Base-by-base conservation (phyloP, 30 jellyfish, hydroid and myxozoan genomes). In the Cassiopea andromeda region DNA sequence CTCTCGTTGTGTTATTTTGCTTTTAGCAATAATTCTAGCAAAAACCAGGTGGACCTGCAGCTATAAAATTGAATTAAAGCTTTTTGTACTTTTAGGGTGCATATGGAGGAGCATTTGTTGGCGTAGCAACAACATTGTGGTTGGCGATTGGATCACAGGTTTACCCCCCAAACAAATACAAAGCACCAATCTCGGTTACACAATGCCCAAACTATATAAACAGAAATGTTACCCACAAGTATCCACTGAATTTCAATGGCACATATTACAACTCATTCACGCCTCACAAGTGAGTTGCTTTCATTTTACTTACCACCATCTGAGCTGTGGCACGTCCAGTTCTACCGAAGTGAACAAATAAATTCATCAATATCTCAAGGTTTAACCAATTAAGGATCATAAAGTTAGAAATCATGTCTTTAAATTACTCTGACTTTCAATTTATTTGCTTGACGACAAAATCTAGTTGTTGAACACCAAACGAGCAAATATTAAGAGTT, bases 101-200 rank as follows among this genome's bases (percentile, higher is more conserved):
- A 1, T 95, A 90, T 77, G 10, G 87, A 59, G 99, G 99, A 14
- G 96, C 92, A 46, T 69, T 95, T 14, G 93, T 90, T 44, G 99
- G 99, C 0, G 96, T 90, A 58, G 73, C 91, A 5, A 74, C 97
- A 43, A 95, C 99, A 18, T 86, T 95, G 14, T 95, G 99, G 99
- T 68, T 95, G 54, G 99, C 99, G 8, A 88, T 95, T 48, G 99
- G 99, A 71, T 97, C 97, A 14, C 77, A 84, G 48, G 82, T 90
- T 1, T 88, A 95, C 69, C 97, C 97, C 44, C 99, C 99, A 48
- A 84, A 91, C 61, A 87, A 84, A 12, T 74, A 80, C 93, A 92
- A 89, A 50, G 98, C 97, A 8, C 95, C 94, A 0, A 77, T 92
- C 12, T 82, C 94, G 1, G 91, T 95, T 14, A 71, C 66, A 46